A percentile compares a stretch with the other conserved stretches of the same genome.
phyloP scores from a whole-genome alignment of 2,888 invertebrate species.

The Drosophila siamana region DNA sequence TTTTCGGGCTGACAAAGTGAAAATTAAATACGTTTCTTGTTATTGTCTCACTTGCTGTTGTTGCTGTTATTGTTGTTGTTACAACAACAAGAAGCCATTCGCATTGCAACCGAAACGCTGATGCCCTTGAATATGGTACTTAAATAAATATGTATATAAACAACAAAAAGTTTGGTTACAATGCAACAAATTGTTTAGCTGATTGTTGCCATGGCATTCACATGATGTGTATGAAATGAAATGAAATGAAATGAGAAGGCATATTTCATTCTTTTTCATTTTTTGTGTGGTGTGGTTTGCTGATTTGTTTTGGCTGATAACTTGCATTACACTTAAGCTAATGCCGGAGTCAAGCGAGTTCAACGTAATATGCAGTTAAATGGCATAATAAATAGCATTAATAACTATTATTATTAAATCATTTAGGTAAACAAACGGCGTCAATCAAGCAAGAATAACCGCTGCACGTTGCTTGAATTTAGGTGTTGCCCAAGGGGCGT shows the following conservation, averaged over 20 bases:
- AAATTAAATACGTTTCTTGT: conserved; percentile 69
- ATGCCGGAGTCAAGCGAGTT: conserved; percentile 19
- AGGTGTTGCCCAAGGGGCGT: conserved; percentile 60
- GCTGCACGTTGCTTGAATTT: conserved; percentile 16
- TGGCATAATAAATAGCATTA: neutral
- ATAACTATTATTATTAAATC: neutral
- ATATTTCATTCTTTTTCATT: neutral
- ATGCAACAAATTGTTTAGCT: conserved; percentile 40
- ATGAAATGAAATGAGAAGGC: neutral
- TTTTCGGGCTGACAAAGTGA: conserved; percentile 67
- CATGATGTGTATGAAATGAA: conserved; percentile 7
- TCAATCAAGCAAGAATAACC: conserved; percentile 10
- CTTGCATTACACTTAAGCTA: neutral
- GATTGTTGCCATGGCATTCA: conserved; percentile 48
- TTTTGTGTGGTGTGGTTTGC: no score
- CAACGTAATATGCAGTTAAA: neutral
- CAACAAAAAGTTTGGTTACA: conserved; percentile 25
- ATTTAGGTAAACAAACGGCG: neutral
- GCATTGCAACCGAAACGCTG: conserved; percentile 30
- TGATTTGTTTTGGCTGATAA: conserved; percentile 3
- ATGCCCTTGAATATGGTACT: conserved; percentile 50
- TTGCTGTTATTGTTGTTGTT: conserved; percentile 42
- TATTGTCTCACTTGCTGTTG: conserved; percentile 28
- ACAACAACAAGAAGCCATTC: conserved; percentile 31
- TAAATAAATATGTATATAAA: conserved; percentile 20